Base-by-base conservation (phyloP, 2,113 vertebrate species). In the Dromas ardeola region DNA sequence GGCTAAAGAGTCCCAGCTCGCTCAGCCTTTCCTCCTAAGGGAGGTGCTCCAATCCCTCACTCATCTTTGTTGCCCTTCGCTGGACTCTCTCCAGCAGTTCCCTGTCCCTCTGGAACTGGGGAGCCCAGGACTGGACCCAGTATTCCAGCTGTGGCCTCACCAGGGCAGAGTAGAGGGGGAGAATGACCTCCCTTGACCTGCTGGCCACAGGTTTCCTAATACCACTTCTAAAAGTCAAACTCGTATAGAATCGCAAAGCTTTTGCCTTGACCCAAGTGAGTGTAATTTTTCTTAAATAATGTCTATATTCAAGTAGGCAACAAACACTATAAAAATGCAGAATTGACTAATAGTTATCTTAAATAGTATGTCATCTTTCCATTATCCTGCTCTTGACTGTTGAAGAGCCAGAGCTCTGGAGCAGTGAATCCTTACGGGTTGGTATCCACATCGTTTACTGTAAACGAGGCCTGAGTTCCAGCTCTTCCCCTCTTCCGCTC, bases 401-500 rank as follows among this genome's bases (percentile, higher is more conserved):
- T 66, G 7, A 25, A 71, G 88, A 42, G 66, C 76, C 13, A 4
- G 71, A 83, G 76, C 70, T 86, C 26, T 30, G 50, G 6, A 56
- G 89, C 81, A 43, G 40, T 58, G 97, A 90, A 89, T 92, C 91
- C 47, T 19, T 27, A 52, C 61, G 88, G 42, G 83, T 94, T 88
- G 77, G 16, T 92, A 26, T 47, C 95, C 77, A 16, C 30, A 17
- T 9, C 22, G 66, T 97, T 97, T 92, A 91, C 95, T 90, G 38
- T 95, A 96, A 97, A 96, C 93, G 87, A 43, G 27, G 78, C 59
- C 91, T 83, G 61, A 86, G 59, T 93, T 83, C 73, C 89, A 95
- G 86, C 83, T 93, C 19, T 95, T 93, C 70, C 90, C 79, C 71
- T 52, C 32, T 72, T 74, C 62, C 85, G 14, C 71, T 55, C 56